These are phyloP conservation scores for Rosalia funebris DNA, from an alignment of 2,888 invertebrate species.

Conservation along the genomic window DNA sequence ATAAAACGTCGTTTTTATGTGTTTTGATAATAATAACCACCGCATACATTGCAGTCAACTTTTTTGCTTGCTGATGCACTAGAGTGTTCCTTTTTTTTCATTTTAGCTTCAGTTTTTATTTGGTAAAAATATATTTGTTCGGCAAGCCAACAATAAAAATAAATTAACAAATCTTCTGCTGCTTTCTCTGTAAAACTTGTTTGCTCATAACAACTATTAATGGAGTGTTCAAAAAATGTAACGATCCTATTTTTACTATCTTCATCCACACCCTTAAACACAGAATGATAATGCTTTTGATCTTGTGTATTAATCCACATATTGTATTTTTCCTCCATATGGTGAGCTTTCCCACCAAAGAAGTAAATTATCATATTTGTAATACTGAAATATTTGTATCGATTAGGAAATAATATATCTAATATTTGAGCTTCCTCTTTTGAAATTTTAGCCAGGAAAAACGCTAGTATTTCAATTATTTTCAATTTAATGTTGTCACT, in stretches of 20 bases:
- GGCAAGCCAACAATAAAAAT: not conserved
- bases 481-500: constrained; percentile 40
- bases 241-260: not conserved
- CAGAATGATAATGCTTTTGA: not conserved
- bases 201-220: not conserved
- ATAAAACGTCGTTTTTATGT: too few relatives aligned
- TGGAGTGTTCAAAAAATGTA: not conserved
- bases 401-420: not conserved
- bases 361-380: not conserved
- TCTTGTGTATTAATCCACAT: not conserved
- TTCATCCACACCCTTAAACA: not conserved
- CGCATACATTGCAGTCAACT: constrained; percentile 28
- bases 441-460: not conserved
- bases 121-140: not conserved
- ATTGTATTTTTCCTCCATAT: not conserved
- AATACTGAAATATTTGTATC: not conserved
- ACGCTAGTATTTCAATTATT: constrained; percentile 30
- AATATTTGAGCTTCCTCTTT: not conserved
- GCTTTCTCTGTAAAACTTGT: not conserved
- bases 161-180: not conserved
- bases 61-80: not conserved
- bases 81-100: not conserved
- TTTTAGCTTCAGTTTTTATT: not conserved
- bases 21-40: constrained; percentile 41
- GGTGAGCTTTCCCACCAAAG: not conserved